phyloP scores from a whole-genome alignment of 2,888 invertebrate species.

The Brachypterus glaber region DNA sequence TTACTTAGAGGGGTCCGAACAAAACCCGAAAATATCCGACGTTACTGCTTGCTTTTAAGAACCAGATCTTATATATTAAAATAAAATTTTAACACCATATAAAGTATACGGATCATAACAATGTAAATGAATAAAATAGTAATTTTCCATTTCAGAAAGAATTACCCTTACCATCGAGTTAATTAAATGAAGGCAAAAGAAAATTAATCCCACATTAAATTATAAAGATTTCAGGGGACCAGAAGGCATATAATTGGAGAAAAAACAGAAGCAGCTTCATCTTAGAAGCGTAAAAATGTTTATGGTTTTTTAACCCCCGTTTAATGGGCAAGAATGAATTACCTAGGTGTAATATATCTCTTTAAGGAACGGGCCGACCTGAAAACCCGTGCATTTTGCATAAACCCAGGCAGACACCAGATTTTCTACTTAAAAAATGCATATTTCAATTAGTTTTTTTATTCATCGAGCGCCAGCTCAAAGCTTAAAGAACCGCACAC shows the following conservation, averaged over 20 bases:
- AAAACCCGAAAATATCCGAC: no score
- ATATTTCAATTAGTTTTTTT: slow-evolving; percentile 22
- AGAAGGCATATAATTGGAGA: slow-evolving; percentile 20
- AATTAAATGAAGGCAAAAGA: slow-evolving; percentile 24
- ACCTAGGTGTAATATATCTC: slow-evolving; percentile 35
- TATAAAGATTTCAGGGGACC: slow-evolving; percentile 26
- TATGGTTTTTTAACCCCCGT: slow-evolving; percentile 36
- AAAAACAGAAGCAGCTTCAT: slow-evolving; percentile 24
- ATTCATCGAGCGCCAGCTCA: no score
- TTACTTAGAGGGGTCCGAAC: no score
- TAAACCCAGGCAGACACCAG: slow-evolving; percentile 26
- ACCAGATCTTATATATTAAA: no score
- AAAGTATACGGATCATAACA: no score
- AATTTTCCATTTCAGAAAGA: no score
- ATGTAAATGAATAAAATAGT: no score
- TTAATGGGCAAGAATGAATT: slow-evolving; percentile 37
- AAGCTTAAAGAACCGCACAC: no score
- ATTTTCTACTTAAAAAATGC: slow-evolving; percentile 27
- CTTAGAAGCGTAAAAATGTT: slow-evolving; percentile 35
- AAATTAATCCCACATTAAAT: slow-evolving; percentile 30
- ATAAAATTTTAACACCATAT: no score
- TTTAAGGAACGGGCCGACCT: slow-evolving; percentile 25
- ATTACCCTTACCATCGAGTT: no score
- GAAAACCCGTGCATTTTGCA: slow-evolving; percentile 30
- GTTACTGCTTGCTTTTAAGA: no score